Evolutionary conservation across 1,140 invertebrate species (phyloP), one percentile per base, ranked within the genome.

Genomic region (Gerris buenoi): DNA sequence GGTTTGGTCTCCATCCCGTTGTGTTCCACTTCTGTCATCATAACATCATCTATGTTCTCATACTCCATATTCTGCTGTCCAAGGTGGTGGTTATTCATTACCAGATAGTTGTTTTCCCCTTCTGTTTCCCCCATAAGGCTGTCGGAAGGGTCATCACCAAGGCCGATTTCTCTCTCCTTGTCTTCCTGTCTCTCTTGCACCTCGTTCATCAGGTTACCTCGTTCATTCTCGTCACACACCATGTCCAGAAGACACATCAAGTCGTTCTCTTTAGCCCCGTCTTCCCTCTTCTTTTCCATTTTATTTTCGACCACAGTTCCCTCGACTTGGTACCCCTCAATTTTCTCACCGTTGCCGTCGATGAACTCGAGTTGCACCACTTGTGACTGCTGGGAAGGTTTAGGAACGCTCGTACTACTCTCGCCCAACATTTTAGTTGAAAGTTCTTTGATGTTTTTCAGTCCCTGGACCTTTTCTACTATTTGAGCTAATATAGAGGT

Each of bases 311-410:
- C 64, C 1, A 71, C 25, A 10, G 68, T 70, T 22, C 71, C 69
- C 15, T 67, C 65, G 18, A 72, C 68, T 63, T 70, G 66, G 64
- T 70, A 72, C 22, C 67, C 69, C 65, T 68, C 67, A 25, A 72
- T 72, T 62, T 70, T 70, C 27, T 70, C 66, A 15, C 71, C 71
- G 62, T 68, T 69, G 3, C 71, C 69, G 64, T 72, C 69, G 22
- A 72, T 68, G 27, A 71, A 68, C 56, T 72, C 69, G 1, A 72
- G 56, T 46, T 71, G 65, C n/a, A 71, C 64, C 65, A 71, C 61
- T 62, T 71, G 65, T 5, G 70, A 66, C 29, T 69, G 59, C 33
- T 46, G 33, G 18, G 18, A 10, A 62, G 61, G 26, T 59, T 64
- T 59, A 25, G 15, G 15, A 22, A 2, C 23, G 18, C 63, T 63